Evolutionary conservation across 2,113 vertebrate species (phyloP).

Genomic region (Argyrosomus japonicus): DNA sequence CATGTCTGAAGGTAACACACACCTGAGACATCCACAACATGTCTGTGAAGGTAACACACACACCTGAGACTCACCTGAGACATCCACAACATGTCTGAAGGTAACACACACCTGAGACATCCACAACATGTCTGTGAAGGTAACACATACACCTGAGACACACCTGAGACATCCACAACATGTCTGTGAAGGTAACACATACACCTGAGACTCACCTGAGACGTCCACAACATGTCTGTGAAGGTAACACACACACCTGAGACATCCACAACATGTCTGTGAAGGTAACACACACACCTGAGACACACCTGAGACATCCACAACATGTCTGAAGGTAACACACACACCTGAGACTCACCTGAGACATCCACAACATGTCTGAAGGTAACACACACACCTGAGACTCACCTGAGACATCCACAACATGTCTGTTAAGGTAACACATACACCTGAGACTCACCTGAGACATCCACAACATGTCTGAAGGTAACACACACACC

Average conservation of each 20-base stretch:
- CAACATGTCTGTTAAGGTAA: conserved; percentile 99
- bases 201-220: too few relatives aligned
- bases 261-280: too few relatives aligned
- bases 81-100: too few relatives aligned
- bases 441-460: too few relatives aligned
- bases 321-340: conserved; percentile 98
- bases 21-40: conserved; percentile 98
- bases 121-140: conserved; percentile 99
- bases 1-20: too few relatives aligned
- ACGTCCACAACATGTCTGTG: conserved; percentile 99
- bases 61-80: too few relatives aligned
- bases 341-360: background rate
- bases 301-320: conserved; percentile 88
- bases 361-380: too few relatives aligned
- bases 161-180: background rate
- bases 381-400: background rate
- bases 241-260: conserved; percentile 91
- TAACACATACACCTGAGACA: conserved; percentile 61
- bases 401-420: conserved; percentile 97
- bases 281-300: too few relatives aligned
- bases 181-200: too few relatives aligned
- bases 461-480: too few relatives aligned
- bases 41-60: conserved; percentile 93
- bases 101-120: conserved; percentile 84
- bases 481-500: too few relatives aligned